Evolutionary conservation across 2,113 vertebrate species (phyloP), one percentile per base, ranked within the genome.

Genomic region (Himantopus leucocephalus): DNA sequence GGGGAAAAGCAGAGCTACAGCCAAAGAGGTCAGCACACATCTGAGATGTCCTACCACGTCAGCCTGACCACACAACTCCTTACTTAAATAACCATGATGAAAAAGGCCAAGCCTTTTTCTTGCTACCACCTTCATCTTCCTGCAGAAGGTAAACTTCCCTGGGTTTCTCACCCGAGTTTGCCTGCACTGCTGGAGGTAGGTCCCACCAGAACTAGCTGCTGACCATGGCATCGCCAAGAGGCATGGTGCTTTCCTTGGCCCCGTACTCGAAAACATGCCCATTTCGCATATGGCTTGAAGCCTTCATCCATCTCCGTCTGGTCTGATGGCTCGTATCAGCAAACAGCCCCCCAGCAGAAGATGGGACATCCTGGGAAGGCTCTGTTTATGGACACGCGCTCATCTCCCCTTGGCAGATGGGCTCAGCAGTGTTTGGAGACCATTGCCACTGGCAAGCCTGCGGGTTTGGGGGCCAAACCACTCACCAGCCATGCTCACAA

Each of bases 321-420:
- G 15, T 9, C 0, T 22, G 29, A n/a, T 10, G 52, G 34, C 18
- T 53, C 12, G 0, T 50, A 22, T 12, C 35, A 47, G 35, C 84
- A 62, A 60, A 39, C 18, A 34, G 43, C 70, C 37, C 21, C 24
- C 29, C 58, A 27, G 29, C 23, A 41, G 27, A 21, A 67, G 24
- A 55, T 2, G 8, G 14, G 22, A 9, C 21, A 30, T 29, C 37
- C 56, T 3, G 2, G 55, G 32, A 55, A 47, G 41, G 74, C 20
- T 64, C 26, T 10, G 11, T 29, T 63, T n/a, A 14, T 1, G 1
- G 37, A 23, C 34, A 35, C 3, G 8, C 1, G 5, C 27, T 43
- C 55, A 35, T 43, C 64, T 47, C 27, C 58, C n/a, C 55, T 58
- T 45, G 24, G 41, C 74, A 63, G 48, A 59, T 19, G 29, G 43